Evolutionary conservation across 1,140 invertebrate species (phyloP).

Genomic region (Drosophila mayri): DNA sequence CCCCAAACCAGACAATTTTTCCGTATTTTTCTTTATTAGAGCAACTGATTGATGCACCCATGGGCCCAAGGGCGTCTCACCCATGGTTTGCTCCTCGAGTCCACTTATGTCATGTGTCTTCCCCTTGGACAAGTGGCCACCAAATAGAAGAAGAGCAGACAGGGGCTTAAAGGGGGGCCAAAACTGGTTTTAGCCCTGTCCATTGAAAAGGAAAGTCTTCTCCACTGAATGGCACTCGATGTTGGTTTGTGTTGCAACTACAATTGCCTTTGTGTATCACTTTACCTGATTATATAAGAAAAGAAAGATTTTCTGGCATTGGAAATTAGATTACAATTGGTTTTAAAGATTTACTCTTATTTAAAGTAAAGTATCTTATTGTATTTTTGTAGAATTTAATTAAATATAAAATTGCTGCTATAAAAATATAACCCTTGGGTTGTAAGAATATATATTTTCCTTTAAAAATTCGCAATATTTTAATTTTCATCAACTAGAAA

Average conservation of each 20-base stretch:
- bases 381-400: too few relatives aligned
- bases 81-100: conserved; percentile 19
- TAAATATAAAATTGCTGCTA: too few relatives aligned
- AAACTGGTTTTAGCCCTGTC: conserved; percentile 27
- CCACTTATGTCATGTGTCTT: conserved; percentile 57
- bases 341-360: background rate
- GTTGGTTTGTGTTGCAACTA: conserved; percentile 28
- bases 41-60: conserved; percentile 51
- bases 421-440: too few relatives aligned
- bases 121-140: conserved; percentile 35
- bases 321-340: background rate
- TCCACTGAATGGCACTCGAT: conserved; percentile 59
- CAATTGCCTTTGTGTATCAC: conserved; percentile 34
- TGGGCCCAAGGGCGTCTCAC: conserved; percentile 57
- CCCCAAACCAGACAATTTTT: conserved; percentile 47
- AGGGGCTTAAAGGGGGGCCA: conserved; percentile 12
- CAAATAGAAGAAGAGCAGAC: conserved; percentile 1
- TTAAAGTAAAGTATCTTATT: background rate
- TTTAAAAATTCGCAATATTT: background rate
- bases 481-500: background rate
- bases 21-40: conserved; percentile 41
- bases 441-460: too few relatives aligned
- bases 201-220: conserved; percentile 71
- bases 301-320: conserved; percentile 10
- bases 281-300: conserved; percentile 30